Percentiles rank a stretch among this genome's conserved stretches.
Conservation (phyloP, 2,797 vertebrate genomes). For the Martes flavigula region DNA sequence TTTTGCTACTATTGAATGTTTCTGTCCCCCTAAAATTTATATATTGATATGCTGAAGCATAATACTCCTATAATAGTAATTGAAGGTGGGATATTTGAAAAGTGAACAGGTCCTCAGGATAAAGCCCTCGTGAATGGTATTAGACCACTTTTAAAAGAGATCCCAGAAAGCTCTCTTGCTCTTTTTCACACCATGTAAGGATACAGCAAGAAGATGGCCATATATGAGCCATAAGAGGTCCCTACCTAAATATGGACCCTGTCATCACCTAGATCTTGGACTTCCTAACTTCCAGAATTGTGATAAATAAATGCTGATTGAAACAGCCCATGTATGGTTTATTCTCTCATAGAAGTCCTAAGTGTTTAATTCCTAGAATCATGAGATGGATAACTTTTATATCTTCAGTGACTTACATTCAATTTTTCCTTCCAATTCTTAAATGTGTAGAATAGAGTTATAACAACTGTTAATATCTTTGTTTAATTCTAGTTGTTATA, state of each 20-base stretch:
- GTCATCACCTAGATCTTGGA: not conserved
- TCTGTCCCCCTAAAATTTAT: not conserved
- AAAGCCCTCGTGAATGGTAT: not conserved
- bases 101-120: not conserved
- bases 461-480: not conserved
- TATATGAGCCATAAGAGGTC: not conserved
- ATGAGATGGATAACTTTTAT: not conserved
- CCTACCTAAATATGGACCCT: not conserved
- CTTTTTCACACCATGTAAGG: not conserved
- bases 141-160: not conserved
- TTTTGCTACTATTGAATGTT: not conserved
- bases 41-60: not conserved
- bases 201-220: not conserved
- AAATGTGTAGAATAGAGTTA: not conserved
- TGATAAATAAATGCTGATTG: not conserved
- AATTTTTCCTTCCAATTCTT: not conserved
- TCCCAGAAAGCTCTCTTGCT: not conserved
- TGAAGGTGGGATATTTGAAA: not conserved
- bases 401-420: not conserved
- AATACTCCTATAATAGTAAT: not conserved
- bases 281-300: not conserved
- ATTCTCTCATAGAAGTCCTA: not conserved
- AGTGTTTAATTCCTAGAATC: not conserved
- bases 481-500: not conserved
- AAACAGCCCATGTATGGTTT: not conserved